A percentile compares a stretch with the other conserved stretches of the same genome.
Evolutionary conservation across 2,888 invertebrate species (phyloP).

Genomic region (Nemurella pictetii): DNA sequence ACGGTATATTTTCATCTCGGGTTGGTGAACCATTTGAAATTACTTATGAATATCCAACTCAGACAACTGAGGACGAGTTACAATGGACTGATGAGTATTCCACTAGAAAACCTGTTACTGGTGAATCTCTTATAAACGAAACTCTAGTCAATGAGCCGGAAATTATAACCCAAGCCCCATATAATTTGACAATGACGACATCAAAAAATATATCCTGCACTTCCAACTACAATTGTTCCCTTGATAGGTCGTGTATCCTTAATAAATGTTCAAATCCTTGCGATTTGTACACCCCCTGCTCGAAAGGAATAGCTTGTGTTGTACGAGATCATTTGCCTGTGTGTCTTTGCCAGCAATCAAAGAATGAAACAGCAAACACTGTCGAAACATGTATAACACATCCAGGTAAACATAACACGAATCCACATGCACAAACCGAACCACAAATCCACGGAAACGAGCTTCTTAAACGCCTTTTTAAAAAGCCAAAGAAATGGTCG

Average conservation of each 20-base stretch:
- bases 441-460: slow-evolving; percentile 24
- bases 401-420: slow-evolving; percentile 60
- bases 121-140: slow-evolving; percentile 15
- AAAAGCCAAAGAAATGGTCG: neutral
- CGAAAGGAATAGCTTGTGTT: slow-evolving; percentile 54
- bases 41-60: slow-evolving; percentile 9
- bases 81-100: slow-evolving; percentile 9
- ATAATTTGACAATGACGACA: neutral
- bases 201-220: neutral
- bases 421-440: slow-evolving; percentile 34
- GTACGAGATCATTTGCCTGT: slow-evolving; percentile 58
- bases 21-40: neutral
- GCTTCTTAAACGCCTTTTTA: slow-evolving; percentile 20
- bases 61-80: neutral
- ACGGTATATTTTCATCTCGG: neutral
- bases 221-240: slow-evolving; percentile 44
- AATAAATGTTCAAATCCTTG: slow-evolving; percentile 59
- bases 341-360: slow-evolving; percentile 60
- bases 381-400: slow-evolving; percentile 58
- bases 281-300: slow-evolving; percentile 54
- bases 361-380: slow-evolving; percentile 46
- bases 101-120: neutral
- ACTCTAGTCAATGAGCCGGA: neutral
- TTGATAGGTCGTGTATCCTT: slow-evolving; percentile 53
- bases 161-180: neutral